A percentile compares a stretch with the other conserved stretches of the same genome.
Conservation (phyloP, 2,113 vertebrate species). For the Pelobates fuscus region DNA sequence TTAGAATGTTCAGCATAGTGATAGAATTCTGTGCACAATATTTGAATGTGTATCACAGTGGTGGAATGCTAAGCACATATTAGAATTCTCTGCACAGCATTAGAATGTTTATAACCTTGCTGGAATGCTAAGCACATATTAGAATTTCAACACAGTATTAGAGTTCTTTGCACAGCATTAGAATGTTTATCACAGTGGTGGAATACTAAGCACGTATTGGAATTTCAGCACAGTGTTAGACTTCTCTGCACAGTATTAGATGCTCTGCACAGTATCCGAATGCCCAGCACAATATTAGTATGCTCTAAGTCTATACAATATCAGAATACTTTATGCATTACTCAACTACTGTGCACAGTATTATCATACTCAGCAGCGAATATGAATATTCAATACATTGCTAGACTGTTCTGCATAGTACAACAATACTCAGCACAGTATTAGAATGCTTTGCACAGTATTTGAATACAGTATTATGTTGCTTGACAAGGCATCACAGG, state of each 20-base stretch:
- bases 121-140: too few relatives aligned
- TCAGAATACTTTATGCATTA: too few relatives aligned
- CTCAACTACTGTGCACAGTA: too few relatives aligned
- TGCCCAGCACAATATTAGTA: not conserved
- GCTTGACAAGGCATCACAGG: not conserved
- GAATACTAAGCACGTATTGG: not conserved
- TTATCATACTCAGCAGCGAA: too few relatives aligned
- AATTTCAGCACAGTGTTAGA: too few relatives aligned
- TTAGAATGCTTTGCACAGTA: conserved; percentile 23
- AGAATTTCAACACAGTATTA: not conserved
- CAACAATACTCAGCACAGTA: not conserved
- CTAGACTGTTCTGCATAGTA: too few relatives aligned
- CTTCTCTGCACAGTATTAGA: too few relatives aligned
- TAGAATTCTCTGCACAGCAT: not conserved
- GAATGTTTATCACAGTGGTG: conserved; percentile 2
- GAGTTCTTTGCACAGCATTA: conserved; percentile 1
- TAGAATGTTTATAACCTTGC: not conserved
- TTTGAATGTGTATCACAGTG: not conserved
- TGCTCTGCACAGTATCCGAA: not conserved
- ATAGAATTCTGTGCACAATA: not conserved
- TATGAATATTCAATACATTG: too few relatives aligned
- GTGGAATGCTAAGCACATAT: not conserved
- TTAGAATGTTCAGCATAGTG: too few relatives aligned
- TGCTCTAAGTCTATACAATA: too few relatives aligned
- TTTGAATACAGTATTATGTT: not conserved